Base-by-base conservation (phyloP, 1,140 invertebrate species). In the Elymnias hypermnestra region DNA sequence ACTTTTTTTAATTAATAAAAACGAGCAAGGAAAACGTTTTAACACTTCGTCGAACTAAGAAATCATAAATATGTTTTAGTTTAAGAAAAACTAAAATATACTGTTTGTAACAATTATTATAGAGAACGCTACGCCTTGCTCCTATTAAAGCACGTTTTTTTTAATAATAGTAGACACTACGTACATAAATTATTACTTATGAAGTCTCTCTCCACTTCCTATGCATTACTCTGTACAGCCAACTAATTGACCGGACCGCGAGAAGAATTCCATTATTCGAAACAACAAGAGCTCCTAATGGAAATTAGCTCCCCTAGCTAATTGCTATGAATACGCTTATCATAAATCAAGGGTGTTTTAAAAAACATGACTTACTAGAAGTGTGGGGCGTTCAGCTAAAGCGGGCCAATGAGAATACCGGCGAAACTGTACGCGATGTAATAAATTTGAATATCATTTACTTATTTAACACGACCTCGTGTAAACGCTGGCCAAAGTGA, bases 291-390 rank as follows among this genome's bases (percentile, higher is more conserved):
- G 47, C 57, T 55, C 47, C 42, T 67, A 62, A 71, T 71, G 63
- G 56, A 67, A 67, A 67, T 71, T 67, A 62, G 58, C 59, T 60
- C 35, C 46, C 51, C 41, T 47, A 46, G 45, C 63, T 65, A 71
- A 71, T 71, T 67, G 61, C 57, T 44, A 60, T 71, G 67, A 67
- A 71, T 65, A 71, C 52, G 46, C 49, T 70, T 70, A 61, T 45
- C 59, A 69, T 70, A 70, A 70, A 70, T 66, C 60, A 66, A 52
- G 38, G 43, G 31, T 36, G 57, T 63, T 61, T 57, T 63, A 58
- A 63, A 69, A 66, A 48, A 31, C 37, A 42, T 53, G 13, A 47
- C 26, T 36, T 17, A 46, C 25, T 25, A 29, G 28, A 6, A 28
- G 10, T 22, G 21, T 18, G 15, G 12, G 21, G 28, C 23, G 10